Conservation (phyloP, 2,797 vertebrate genomes). For the Chelon labrosus region DNA sequence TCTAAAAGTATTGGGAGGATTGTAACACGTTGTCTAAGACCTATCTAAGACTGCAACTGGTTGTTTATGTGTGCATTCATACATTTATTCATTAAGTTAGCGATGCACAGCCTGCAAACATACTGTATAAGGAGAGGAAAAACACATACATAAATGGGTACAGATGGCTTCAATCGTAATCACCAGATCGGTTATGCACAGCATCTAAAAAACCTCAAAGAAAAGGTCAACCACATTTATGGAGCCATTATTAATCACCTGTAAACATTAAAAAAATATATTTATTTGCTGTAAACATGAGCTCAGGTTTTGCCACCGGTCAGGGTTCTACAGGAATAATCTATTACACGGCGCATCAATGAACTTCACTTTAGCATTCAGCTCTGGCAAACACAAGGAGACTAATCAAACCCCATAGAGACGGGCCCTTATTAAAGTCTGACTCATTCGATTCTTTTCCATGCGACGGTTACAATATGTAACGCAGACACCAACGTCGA, state of each 20-base stretch:
- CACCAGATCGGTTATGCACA: neutral
- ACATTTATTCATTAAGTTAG: neutral
- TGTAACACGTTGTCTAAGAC: neutral
- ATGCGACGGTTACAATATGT: constrained; percentile 27
- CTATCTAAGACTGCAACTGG: neutral
- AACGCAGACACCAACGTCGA: constrained; percentile 10
- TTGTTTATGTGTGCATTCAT: constrained; percentile 2
- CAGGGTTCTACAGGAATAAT: constrained; percentile 17
- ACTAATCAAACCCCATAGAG: constrained; percentile 21
- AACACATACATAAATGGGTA: no score
- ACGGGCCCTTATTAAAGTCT: constrained; percentile 16
- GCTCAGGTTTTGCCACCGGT: neutral
- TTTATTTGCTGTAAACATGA: constrained; percentile 6
- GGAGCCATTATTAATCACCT: neutral
- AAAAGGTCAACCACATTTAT: neutral
- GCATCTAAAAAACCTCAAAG: neutral
- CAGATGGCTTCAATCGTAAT: neutral
- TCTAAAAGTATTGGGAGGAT: neutral
- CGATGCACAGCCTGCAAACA: no score
- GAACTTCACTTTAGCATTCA: constrained; percentile 16
- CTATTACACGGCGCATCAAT: constrained; percentile 3
- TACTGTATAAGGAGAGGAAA: no score
- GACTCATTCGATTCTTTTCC: constrained; percentile 15
- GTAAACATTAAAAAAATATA: no score
- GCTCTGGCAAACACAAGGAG: constrained; percentile 8